These are phyloP conservation scores for Clunio marinus DNA, from an alignment of 2,888 invertebrate genomes.

Conservation along the genomic window DNA sequence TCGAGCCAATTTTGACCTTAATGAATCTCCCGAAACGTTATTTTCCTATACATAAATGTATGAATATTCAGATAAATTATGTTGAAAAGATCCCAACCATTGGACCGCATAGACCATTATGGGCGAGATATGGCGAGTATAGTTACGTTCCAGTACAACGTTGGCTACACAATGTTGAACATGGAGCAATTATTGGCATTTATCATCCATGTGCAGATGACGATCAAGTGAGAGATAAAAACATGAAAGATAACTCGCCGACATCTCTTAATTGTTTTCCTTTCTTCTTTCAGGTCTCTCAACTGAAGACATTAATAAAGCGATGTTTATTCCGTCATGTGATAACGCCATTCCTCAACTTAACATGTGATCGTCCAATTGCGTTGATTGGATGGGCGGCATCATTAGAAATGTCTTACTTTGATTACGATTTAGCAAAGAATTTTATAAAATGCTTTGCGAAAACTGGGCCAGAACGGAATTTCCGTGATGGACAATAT, in stretches of 20 bases:
- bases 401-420: constrained; percentile 64
- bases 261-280: too few species aligned
- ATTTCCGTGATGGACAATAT: constrained; percentile 46
- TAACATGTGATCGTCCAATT: constrained; percentile 60
- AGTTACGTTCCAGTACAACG: constrained; percentile 70
- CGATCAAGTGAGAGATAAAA: too few species aligned
- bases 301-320: constrained; percentile 58
- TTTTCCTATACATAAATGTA: constrained; percentile 64
- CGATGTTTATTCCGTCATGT: constrained; percentile 70
- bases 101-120: constrained; percentile 55
- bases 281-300: too few species aligned
- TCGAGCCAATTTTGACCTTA: constrained; percentile 53
- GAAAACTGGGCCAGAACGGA: constrained; percentile 57
- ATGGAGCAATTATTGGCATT: constrained; percentile 76
- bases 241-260: too few species aligned
- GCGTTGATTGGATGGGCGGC: constrained; percentile 74
- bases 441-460: constrained; percentile 62
- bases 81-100: constrained; percentile 60
- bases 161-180: constrained; percentile 79
- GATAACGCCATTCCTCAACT: constrained; percentile 64
- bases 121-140: constrained; percentile 78
- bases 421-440: constrained; percentile 55
- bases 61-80: constrained; percentile 48
- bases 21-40: constrained; percentile 58
- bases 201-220: constrained; percentile 79